Evolutionary conservation across 2,888 invertebrate genomes (phyloP).

Genomic region (Physocephala rufipes): DNA sequence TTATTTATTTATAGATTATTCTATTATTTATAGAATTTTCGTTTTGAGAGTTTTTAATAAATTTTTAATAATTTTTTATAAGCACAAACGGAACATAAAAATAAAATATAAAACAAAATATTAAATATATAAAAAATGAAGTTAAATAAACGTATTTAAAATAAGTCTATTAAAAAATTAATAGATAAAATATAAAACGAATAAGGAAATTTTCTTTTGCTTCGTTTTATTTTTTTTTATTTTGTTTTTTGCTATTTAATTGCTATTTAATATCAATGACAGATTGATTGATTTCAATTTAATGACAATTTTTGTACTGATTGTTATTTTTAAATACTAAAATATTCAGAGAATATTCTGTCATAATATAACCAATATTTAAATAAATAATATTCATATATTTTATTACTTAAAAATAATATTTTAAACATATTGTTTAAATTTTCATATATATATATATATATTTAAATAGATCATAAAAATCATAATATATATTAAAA

Average conservation of each 20-base stretch:
- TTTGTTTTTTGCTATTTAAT: too few relatives aligned
- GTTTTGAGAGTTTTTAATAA: too few relatives aligned
- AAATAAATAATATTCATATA: background rate
- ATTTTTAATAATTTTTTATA: too few relatives aligned
- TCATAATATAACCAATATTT: background rate
- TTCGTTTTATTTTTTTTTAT: too few relatives aligned
- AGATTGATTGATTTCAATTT: background rate
- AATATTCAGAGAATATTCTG: background rate
- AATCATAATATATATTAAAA: background rate
- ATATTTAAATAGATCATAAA: background rate
- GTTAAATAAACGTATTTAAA: too few relatives aligned
- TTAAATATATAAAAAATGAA: too few relatives aligned
- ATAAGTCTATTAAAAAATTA: too few relatives aligned
- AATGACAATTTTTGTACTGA: background rate
- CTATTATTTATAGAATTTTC: too few relatives aligned
- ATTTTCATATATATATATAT: background rate
- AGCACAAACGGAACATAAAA: too few relatives aligned
- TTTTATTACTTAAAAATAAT: slow-evolving; percentile 11
- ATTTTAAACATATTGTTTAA: slow-evolving; percentile 1
- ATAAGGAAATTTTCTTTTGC: too few relatives aligned
- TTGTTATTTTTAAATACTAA: background rate
- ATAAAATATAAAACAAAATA: too few relatives aligned
- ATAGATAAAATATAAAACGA: too few relatives aligned
- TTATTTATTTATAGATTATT: background rate
- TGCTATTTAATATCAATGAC: background rate